Evolutionary conservation across 2,113 vertebrate genomes (phyloP).

Genomic region (Calidris pugnax): DNA sequence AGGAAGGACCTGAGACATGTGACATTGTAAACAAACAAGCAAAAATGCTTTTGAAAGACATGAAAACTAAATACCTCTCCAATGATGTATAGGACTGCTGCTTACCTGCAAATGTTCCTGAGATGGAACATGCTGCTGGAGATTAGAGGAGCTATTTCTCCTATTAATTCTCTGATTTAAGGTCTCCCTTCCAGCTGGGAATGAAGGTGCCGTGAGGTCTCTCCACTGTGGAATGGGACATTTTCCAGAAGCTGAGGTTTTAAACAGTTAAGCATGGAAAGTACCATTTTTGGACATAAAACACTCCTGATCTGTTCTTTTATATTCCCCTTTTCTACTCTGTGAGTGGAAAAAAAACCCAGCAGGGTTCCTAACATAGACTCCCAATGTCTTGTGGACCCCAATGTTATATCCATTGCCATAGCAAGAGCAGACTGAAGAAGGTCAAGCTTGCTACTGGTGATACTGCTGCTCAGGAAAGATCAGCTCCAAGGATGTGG

Average conservation of each 20-base stretch:
- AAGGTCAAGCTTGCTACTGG: neutral
- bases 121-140: neutral
- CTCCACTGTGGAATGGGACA: neutral
- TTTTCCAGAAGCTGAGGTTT: neutral
- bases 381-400: neutral
- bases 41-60: neutral
- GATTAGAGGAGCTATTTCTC: neutral
- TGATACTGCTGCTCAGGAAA: neutral
- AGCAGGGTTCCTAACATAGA: neutral
- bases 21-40: neutral
- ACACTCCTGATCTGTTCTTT: neutral
- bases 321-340: neutral
- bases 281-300: neutral
- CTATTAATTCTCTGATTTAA: neutral
- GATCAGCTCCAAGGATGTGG: rapidly evolving
- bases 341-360: neutral
- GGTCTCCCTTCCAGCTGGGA: neutral
- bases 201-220: neutral
- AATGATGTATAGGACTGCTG: neutral
- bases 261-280: neutral
- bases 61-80: neutral
- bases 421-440: neutral
- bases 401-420: too few relatives aligned
- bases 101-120: neutral
- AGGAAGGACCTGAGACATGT: neutral